Base-by-base conservation (phyloP, 92 coral and sea anemone genomes). In the Isaurus tuberculatus region DNA sequence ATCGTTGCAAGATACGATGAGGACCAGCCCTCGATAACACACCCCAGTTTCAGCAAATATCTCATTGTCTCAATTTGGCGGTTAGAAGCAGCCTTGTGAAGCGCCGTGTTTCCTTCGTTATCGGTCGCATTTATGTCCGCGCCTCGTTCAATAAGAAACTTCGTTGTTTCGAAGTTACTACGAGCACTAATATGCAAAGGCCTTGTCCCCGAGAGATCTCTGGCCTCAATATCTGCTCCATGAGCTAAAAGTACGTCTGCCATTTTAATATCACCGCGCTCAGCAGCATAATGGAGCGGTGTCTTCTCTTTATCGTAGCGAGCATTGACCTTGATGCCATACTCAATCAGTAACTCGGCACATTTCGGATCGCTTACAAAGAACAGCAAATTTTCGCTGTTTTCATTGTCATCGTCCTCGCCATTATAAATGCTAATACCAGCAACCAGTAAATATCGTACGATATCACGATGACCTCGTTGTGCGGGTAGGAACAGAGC, bases 191-290 rank as follows among this genome's bases (percentile, higher is more conserved):
- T 65, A 28, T 75, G 81, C 68, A 75, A 58, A 30, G 81, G 81
- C 65, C 67, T 75, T n/a, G 81, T 36, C 66, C 81, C 81, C 0
- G 69, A 75, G 55, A 14, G 16, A 58, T 75, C 81, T 32, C 68
- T 25, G 1, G 81, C 81, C 26, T 75, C 81, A 77, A 77, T 77
- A 49, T 77, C 82, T 2, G 82, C 82, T 26, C 82, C 82, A 33
- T 58, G 82, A 55, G 29, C 48, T 58, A 77, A 65, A 34, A 77
- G 82, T 25, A 77, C 82, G 5, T 58, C 69, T 8, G 70, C 82
- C 69, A 77, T 77, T 77, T 57, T 58, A 31, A 77, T 58, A 58
- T 77, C 82, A 40, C 82, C 82, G 20, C 82, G 82, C 69, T 77
- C 82, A 55, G 69, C 70, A 13, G 82, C 82, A 31, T 77, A 77